Base-by-base conservation (phyloP, 2,888 invertebrate species). In the Drosophila histrio region DNA sequence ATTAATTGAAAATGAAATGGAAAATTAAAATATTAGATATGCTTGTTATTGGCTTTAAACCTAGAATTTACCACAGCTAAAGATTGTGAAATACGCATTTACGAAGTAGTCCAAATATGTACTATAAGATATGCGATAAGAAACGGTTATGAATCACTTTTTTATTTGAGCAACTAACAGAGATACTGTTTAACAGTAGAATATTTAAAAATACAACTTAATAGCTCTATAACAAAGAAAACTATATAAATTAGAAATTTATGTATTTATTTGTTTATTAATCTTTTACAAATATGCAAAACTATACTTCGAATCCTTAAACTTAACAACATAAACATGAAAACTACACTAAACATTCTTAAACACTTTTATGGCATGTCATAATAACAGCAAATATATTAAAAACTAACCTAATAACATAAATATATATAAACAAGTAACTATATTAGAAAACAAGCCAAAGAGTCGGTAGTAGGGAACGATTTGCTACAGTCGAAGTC, bases 41-140 rank as follows among this genome's bases (percentile, higher is more conserved):
- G 30, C 19, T 36, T 38, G 17, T 11, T 15, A 24, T n/a, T 7
- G 36, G 7, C 17, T n/a, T 13, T 26, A 26, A 15, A 0, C 3
- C 11, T 11, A 5, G 6, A 11, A 7, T 15, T 44, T 41, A 13
- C 22, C n/a, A 1, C 11, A 26, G 17, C 28, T 19, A 11, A 17
- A 26, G 44, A 26, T 43, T 15, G 49, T 34, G 34, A 34, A 34
- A 34, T 49, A 11, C 21, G 22, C 47, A 32, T 47, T 22, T 32
- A 13, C 6, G 8, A 47, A 21, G 21, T 39, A 39, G n/a, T n/a
- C n/a, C 41, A 13, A 41, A n/a, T 28, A 44, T n/a, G 15, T 38
- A 9, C 11, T 38, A 19, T 0, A 7, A 22, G 8, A 22, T 32
- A 13, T 34, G 15, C 22, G 36, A 36, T 36, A 36, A 50, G 24